Percentiles rank a stretch among this genome's conserved stretches.
Evolutionary conservation across 2,797 vertebrate genomes (phyloP).

Genomic region (Hafferia zeledoni): DNA sequence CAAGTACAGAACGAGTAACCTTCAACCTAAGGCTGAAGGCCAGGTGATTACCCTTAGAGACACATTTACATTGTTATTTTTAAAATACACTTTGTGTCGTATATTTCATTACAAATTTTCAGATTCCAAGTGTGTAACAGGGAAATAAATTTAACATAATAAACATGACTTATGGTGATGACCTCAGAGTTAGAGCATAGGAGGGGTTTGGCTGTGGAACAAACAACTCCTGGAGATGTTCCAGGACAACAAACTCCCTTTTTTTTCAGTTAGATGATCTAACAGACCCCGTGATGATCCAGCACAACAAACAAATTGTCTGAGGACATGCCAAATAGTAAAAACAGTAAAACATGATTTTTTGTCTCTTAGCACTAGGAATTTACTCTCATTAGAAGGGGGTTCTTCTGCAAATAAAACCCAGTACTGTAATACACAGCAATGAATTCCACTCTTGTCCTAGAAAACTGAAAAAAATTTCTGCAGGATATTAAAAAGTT

Average conservation of each 20-base stretch:
- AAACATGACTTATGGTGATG: slow-evolving; percentile 37
- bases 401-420: slow-evolving; percentile 28
- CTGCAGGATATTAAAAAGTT: neutral
- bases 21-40: slow-evolving; percentile 11
- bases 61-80: neutral
- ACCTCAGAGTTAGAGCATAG: slow-evolving; percentile 52
- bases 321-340: slow-evolving; percentile 62
- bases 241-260: slow-evolving; percentile 69
- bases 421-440: neutral
- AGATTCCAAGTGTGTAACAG: neutral
- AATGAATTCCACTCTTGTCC: neutral
- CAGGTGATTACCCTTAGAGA: neutral
- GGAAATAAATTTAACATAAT: slow-evolving; percentile 39
- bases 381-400: slow-evolving; percentile 36
- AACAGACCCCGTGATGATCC: slow-evolving; percentile 71
- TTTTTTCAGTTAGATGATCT: slow-evolving; percentile 74
- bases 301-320: slow-evolving; percentile 72
- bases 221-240: slow-evolving; percentile 62
- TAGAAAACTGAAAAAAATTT: neutral
- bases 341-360: slow-evolving; percentile 55
- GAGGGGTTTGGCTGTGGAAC: slow-evolving; percentile 49
- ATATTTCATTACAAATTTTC: neutral
- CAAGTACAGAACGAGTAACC: neutral
- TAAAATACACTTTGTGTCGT: neutral
- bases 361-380: slow-evolving; percentile 56